phyloP scores from a whole-genome alignment of 2,113 vertebrate species.

The Blennius ocellaris region DNA sequence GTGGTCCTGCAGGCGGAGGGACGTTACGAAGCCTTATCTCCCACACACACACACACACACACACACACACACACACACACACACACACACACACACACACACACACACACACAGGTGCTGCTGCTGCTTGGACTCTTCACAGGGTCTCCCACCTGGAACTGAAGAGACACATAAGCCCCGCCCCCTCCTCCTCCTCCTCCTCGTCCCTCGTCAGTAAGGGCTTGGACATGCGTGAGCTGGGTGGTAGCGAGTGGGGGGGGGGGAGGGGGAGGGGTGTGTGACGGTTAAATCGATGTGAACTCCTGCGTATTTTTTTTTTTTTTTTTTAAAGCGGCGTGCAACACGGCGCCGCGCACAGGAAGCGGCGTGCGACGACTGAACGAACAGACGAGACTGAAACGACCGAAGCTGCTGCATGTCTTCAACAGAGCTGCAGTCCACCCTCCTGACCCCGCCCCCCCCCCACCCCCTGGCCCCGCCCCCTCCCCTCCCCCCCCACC shows the following conservation, averaged over 20 bases:
- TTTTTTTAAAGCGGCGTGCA: constrained; percentile 43
- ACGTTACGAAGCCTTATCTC: constrained; percentile 71
- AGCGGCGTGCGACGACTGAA: constrained; percentile 10
- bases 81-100: too few species aligned
- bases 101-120: constrained; percentile 3
- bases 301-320: constrained; percentile 46
- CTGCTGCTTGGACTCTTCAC: constrained; percentile 70
- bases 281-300: constrained; percentile 60
- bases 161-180: constrained; percentile 49
- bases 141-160: constrained; percentile 50
- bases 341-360: not conserved
- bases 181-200: not conserved
- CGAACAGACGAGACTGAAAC: constrained; percentile 22
- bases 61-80: too few species aligned
- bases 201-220: constrained; percentile 76
- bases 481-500: constrained; percentile 48
- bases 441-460: not conserved
- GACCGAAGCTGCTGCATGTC: constrained; percentile 42
- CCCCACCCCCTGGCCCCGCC: too few species aligned
- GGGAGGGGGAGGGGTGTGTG: constrained; percentile 25
- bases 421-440: constrained; percentile 46
- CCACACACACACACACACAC: constrained; percentile 4
- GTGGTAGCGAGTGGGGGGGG: too few species aligned
- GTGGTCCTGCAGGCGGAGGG: constrained; percentile 37
- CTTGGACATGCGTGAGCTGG: constrained; percentile 10